Conservation (phyloP, 1,140 invertebrate genomes). For the Tetragonula clypearis region DNA sequence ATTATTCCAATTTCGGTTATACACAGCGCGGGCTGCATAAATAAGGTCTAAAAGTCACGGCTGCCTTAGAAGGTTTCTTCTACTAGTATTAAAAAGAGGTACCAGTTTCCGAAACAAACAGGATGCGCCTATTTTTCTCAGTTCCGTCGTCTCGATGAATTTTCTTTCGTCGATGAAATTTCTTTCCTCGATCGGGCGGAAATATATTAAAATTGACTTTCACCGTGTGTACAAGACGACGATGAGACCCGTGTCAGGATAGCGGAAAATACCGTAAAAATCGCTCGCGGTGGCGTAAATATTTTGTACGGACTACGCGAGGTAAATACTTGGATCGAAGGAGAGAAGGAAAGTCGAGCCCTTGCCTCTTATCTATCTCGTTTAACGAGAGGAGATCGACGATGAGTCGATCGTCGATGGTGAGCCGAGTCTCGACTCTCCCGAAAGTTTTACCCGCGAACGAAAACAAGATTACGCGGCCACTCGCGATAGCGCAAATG, state of each 20-base stretch:
- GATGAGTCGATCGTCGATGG: not conserved
- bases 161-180: no score
- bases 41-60: no score
- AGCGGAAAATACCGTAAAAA: conserved; percentile 30
- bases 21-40: no score
- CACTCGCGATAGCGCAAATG: not conserved
- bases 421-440: no score
- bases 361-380: not conserved
- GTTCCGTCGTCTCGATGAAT: no score
- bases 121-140: no score
- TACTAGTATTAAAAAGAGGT: no score
- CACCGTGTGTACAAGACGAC: not conserved
- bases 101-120: no score
- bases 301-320: conserved; percentile 13
- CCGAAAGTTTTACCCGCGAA: conserved; percentile 1
- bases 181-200: no score
- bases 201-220: conserved; percentile 23
- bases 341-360: not conserved
- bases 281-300: conserved; percentile 15
- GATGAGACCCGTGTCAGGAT: not conserved
- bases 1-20: no score
- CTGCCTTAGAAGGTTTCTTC: no score
- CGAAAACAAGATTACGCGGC: conserved; percentile 32
- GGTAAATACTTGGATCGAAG: conserved; percentile 14
- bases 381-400: conserved; percentile 9